Percentiles rank a stretch among this genome's conserved stretches.
Evolutionary conservation across 2,888 invertebrate genomes (phyloP).

Genomic region (Zaprionus bogoriensis): DNA sequence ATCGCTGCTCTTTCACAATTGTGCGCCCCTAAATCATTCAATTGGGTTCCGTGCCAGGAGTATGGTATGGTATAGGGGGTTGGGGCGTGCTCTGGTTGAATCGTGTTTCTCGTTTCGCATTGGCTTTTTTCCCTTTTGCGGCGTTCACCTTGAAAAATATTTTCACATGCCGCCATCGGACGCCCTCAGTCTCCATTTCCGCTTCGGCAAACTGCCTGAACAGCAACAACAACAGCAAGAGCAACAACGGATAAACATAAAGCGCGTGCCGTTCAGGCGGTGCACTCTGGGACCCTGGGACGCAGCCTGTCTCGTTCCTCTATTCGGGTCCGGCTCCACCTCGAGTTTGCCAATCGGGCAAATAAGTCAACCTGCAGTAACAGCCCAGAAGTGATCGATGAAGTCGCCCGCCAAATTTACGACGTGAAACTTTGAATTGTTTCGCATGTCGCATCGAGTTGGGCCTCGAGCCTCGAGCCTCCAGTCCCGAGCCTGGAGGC

Average conservation of each 20-base stretch:
- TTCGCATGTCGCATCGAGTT: slow-evolving; percentile 74
- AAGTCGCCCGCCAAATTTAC: slow-evolving; percentile 81
- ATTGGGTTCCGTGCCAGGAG: slow-evolving; percentile 36
- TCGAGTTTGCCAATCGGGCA: slow-evolving; percentile 46
- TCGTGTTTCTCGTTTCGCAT: slow-evolving; percentile 52
- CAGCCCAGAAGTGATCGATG: slow-evolving; percentile 80
- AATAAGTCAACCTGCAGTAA: slow-evolving; percentile 62
- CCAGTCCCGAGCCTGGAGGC: not conserved
- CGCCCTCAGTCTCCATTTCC: slow-evolving; percentile 61
- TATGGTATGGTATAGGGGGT: too few species aligned
- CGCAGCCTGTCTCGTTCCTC: slow-evolving; percentile 31
- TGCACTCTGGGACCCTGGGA: slow-evolving; percentile 29
- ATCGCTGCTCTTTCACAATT: slow-evolving; percentile 76
- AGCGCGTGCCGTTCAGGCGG: slow-evolving; percentile 69
- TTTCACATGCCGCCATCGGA: slow-evolving; percentile 62
- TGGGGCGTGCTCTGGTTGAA: slow-evolving; percentile 56
- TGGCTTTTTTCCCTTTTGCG: slow-evolving; percentile 63
- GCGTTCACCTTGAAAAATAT: slow-evolving; percentile 74
- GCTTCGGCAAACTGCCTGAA: slow-evolving; percentile 59
- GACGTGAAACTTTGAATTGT: slow-evolving; percentile 82
- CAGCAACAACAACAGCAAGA: slow-evolving; percentile 34
- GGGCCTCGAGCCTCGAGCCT: not conserved
- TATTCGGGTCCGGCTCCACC: not conserved
- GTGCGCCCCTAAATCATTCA: slow-evolving; percentile 74
- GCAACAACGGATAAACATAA: slow-evolving; percentile 45